Conservation (phyloP, 2,797 vertebrate genomes). For the Peromyscus attwateri region DNA sequence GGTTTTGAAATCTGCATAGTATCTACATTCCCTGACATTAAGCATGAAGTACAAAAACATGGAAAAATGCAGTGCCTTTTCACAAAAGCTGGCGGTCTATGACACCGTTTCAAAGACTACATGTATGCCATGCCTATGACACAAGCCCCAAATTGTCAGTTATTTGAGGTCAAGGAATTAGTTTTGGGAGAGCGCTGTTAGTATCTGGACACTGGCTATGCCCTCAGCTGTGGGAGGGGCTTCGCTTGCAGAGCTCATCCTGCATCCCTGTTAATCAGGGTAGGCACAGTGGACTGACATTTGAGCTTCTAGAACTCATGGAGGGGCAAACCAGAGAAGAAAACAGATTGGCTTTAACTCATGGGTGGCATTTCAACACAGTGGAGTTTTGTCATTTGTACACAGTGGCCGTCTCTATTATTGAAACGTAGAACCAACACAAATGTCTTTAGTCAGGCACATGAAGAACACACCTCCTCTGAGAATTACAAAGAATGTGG, state of each 20-base stretch:
- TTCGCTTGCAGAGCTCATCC: not conserved
- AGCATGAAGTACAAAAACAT: not conserved
- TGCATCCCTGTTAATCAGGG: not conserved
- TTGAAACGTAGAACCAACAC: not conserved
- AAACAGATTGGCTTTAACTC: not conserved
- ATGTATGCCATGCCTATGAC: too few relatives aligned
- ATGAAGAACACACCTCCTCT: not conserved
- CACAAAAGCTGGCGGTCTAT: not conserved
- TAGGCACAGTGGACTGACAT: not conserved
- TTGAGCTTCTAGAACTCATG: not conserved
- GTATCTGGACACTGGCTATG: fast-evolving
- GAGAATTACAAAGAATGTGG: not conserved
- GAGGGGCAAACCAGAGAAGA: not conserved
- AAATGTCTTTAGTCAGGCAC: not conserved
- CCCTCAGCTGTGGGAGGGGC: not conserved
- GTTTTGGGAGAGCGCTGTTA: not conserved
- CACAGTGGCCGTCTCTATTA: not conserved
- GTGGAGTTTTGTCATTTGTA: not conserved
- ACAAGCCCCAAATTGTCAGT: not conserved
- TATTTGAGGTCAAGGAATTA: not conserved
- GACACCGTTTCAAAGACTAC: not conserved
- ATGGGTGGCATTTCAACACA: not conserved
- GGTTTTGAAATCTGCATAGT: not conserved
- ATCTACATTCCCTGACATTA: not conserved
- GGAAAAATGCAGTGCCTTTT: not conserved